Conservation (phyloP, 2,888 invertebrate genomes). For the Luperina nickerlii region DNA sequence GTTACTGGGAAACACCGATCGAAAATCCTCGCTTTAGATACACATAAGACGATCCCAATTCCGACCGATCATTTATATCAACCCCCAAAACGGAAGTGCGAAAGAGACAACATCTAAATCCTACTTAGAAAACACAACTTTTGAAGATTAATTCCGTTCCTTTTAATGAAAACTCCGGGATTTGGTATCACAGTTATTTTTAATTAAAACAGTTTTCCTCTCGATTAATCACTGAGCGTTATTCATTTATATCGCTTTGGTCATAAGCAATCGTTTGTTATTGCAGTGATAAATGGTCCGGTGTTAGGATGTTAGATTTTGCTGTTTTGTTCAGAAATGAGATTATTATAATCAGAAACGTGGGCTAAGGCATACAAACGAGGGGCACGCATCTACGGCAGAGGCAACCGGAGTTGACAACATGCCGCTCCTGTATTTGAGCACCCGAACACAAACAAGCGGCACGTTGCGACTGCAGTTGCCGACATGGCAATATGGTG, state of each 20-base stretch:
- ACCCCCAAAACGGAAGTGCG: slow-evolving; percentile 28
- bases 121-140: slow-evolving; percentile 60
- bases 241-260: slow-evolving; percentile 65
- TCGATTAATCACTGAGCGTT: slow-evolving; percentile 70
- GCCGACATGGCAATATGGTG: too few species aligned
- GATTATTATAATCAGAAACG: not conserved
- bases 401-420: not conserved
- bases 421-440: too few species aligned
- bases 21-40: slow-evolving; percentile 20
- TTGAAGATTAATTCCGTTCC: slow-evolving; percentile 62
- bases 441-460: too few species aligned
- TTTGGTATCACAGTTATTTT: slow-evolving; percentile 72
- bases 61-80: slow-evolving; percentile 37
- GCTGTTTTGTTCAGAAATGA: slow-evolving; percentile 14
- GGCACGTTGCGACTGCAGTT: too few species aligned
- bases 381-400: not conserved
- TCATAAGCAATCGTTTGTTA: slow-evolving; percentile 59
- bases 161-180: slow-evolving; percentile 59
- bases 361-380: not conserved
- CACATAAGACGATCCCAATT: slow-evolving; percentile 37
- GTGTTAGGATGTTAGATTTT: slow-evolving; percentile 17
- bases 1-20: slow-evolving; percentile 18
- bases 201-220: slow-evolving; percentile 75
- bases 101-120: slow-evolving; percentile 47
- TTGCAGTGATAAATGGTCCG: slow-evolving; percentile 45